These are phyloP conservation scores for Aramus guarauna DNA, from an alignment of 2,113 vertebrate species.

Conservation along the genomic window DNA sequence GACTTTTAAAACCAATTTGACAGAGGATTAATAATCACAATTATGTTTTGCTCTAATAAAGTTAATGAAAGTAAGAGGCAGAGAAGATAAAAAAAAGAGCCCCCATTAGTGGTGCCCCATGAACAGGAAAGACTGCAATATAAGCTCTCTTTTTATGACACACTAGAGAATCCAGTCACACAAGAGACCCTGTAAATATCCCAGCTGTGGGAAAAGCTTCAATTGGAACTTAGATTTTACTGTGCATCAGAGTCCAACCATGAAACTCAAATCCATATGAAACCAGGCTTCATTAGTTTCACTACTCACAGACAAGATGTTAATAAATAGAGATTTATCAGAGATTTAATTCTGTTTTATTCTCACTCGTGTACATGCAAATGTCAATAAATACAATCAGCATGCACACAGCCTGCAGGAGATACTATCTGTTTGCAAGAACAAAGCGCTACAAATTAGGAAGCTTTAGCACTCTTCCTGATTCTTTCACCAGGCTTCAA, in stretches of 20 bases:
- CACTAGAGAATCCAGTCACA: slow-evolving; percentile 6
- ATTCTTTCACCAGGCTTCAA: background rate
- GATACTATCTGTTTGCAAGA: background rate
- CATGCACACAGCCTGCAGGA: background rate
- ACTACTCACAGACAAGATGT: background rate
- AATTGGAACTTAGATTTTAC: background rate
- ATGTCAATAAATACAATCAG: background rate
- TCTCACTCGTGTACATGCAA: background rate
- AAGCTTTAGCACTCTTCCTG: background rate
- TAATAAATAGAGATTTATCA: background rate
- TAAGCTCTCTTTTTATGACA: background rate
- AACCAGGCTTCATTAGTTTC: background rate
- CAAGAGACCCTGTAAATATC: background rate
- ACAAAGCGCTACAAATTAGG: background rate
- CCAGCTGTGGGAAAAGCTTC: slow-evolving; percentile 16
- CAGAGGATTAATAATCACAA: background rate
- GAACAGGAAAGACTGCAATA: background rate
- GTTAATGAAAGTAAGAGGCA: background rate
- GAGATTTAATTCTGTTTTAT: background rate
- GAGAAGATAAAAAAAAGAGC: background rate
- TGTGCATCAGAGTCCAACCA: background rate
- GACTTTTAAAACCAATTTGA: background rate
- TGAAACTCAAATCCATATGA: background rate
- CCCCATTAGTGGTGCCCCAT: background rate
- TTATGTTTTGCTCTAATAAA: background rate